Base-by-base conservation (phyloP, 92 coral and sea anemone species). In the Blastomussa wellsi region DNA sequence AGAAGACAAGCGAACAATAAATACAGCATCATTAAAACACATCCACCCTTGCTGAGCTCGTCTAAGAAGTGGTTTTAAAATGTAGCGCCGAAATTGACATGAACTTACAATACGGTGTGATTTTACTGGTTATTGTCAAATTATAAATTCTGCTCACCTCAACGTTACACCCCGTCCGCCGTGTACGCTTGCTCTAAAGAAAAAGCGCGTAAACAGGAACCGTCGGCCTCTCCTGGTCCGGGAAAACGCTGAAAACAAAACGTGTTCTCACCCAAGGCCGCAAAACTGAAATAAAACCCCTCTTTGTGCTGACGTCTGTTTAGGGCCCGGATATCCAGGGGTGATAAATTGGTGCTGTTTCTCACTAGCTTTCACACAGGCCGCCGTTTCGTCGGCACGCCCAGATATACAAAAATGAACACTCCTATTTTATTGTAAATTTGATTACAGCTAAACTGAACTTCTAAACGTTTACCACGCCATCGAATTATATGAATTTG, bases 331-430 rank as follows among this genome's bases (percentile, higher is more conserved):
- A 81, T 51, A 51, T 71, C 35, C 26, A 35, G 59, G 67, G 41
- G 65, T 81, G 84, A 81, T 49, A 67, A 81, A 81, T 69, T 29
- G n/a, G 78, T 70, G 41, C 51, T 80, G 22, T 80, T 22, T 80
- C 71, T 59, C 82, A 28, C 84, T 55, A n/a, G n/a, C n/a, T n/a
- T n/a, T n/a, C n/a, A n/a, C n/a, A n/a, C 12, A 74, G 41, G 20
- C 41, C 22, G 68, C 28, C 53, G 20, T 53, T 52, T 44, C 53
- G 70, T 22, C 47, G 78, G 44, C 86, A 71, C 86, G 37, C 86
- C 86, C 78, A 16, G 72, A 52, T 0, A 31, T 33, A 35, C 37
- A 19, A 35, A 69, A 32, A 36, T 29, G 32, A 69, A 36, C 26
- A 0, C 68, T 62, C 33, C 28, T 26, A 11, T 26, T 62, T 62